Percentiles rank a stretch among this genome's conserved stretches.
phyloP scores from a whole-genome alignment of 2,113 vertebrate species.

The Chlamydotis undulata region DNA sequence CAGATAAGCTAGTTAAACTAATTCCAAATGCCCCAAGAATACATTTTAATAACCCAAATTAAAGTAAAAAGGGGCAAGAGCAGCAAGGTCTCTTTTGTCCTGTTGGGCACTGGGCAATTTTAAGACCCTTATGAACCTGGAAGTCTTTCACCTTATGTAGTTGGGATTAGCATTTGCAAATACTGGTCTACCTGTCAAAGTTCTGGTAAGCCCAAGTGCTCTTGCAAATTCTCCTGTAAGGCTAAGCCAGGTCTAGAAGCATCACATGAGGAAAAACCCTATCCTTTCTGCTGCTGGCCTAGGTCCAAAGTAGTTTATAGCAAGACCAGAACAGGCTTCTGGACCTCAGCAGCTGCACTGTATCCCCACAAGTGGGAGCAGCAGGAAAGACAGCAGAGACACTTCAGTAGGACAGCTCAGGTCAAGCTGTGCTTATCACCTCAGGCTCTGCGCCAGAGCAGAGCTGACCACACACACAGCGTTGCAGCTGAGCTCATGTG shows the following conservation, averaged over 20 bases:
- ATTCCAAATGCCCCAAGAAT: not conserved
- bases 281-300: not conserved
- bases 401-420: not conserved
- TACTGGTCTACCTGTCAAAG: not conserved
- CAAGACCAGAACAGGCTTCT: not conserved
- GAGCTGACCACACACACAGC: not conserved
- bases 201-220: not conserved
- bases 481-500: fast-evolving
- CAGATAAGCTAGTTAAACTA: not conserved
- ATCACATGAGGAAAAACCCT: fast-evolving
- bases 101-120: not conserved
- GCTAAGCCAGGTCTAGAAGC: not conserved
- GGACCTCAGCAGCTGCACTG: not conserved
- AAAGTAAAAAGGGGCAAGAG: not conserved
- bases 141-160: fast-evolving
- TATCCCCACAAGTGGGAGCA: not conserved
- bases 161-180: not conserved
- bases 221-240: not conserved
- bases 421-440: fast-evolving
- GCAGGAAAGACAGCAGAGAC: fast-evolving
- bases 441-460: fast-evolving
- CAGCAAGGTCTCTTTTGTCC: not conserved
- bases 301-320: not conserved
- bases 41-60: not conserved
- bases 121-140: fast-evolving